Conservation (phyloP, 2,113 vertebrate species). For the Poeciliopsis prolifica region DNA sequence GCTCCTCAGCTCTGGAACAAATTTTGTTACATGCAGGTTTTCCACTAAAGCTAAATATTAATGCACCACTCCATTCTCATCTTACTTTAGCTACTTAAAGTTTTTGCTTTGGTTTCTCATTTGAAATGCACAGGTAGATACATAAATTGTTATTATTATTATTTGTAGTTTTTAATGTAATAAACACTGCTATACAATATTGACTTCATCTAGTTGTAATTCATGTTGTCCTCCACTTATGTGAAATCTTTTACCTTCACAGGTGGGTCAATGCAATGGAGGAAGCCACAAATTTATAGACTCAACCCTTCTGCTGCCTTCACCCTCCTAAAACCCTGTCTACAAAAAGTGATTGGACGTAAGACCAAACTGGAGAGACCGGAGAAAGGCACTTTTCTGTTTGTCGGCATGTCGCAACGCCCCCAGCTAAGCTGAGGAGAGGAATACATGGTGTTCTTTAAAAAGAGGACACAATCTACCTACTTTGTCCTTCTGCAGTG, state of each 20-base stretch:
- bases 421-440: constrained; percentile 24
- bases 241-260: constrained; percentile 37
- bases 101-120: no score
- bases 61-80: no score
- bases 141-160: no score
- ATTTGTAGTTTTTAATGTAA: no score
- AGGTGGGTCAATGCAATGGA: constrained; percentile 97
- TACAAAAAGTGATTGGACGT: constrained; percentile 37
- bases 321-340: neutral
- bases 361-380: constrained; percentile 25
- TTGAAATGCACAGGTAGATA: no score
- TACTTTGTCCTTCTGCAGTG: constrained; percentile 56
- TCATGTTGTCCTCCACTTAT: neutral
- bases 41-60: no score
- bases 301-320: constrained; percentile 37
- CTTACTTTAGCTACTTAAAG: no score
- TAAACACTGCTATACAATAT: no score
- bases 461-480: constrained; percentile 54
- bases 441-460: constrained; percentile 50
- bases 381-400: constrained; percentile 6
- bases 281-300: constrained; percentile 95
- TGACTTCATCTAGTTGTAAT: no score
- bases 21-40: no score
- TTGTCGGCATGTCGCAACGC: constrained; percentile 32
- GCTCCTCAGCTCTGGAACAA: no score